A percentile compares a stretch with the other conserved stretches of the same genome.
These are phyloP conservation scores for Sarcoramphus papa DNA, from an alignment of 2,797 vertebrate species.

Conservation along the genomic window DNA sequence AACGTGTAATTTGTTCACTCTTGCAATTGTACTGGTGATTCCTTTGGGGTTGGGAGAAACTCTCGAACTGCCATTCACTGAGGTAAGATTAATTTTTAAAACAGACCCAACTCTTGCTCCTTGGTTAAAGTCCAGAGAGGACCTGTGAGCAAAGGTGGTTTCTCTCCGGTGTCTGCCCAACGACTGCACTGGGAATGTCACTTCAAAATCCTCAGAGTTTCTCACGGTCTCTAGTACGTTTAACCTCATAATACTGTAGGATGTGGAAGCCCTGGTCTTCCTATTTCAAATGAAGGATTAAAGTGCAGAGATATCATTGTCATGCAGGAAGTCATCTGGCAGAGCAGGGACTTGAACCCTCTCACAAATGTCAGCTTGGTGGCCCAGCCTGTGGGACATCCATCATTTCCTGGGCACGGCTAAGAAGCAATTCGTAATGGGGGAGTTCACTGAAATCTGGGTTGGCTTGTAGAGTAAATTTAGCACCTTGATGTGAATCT, in stretches of 20 bases:
- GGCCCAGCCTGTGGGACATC: background rate
- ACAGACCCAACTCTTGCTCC: background rate
- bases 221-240: rapidly evolving
- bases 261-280: background rate
- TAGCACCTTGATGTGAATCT: background rate
- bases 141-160: background rate
- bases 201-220: rapidly evolving
- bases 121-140: background rate
- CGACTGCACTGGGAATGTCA: rapidly evolving
- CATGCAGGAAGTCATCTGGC: background rate
- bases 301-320: background rate
- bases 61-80: background rate
- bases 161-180: background rate
- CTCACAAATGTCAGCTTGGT: background rate
- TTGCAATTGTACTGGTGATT: background rate
- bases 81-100: background rate
- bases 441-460: background rate
- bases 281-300: background rate
- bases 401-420: background rate
- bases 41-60: background rate
- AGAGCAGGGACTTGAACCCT: background rate
- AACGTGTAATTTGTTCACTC: no score
- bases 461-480: background rate
- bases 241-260: rapidly evolving
- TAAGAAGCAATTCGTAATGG: rapidly evolving